phyloP scores from a whole-genome alignment of 2,113 vertebrate species.

The human (Homo sapiens) region GRCh38 chr12:68318001-68318500 shows the following conservation, averaged over 20 bases:
- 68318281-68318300: neutral
- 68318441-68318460: neutral
- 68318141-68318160: neutral
- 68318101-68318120: neutral
- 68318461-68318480: constrained; percentile 18
- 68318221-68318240: neutral
- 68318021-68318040: neutral
- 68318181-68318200: neutral
- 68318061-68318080: neutral
- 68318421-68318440: neutral
- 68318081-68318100: neutral
- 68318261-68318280: too few species aligned
- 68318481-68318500: neutral
- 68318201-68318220: neutral
- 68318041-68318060: neutral
- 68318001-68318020: neutral
- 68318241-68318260: neutral
- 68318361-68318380: neutral
- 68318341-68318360: neutral
- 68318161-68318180: neutral
- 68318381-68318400: neutral
- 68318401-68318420: neutral
- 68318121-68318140: neutral
- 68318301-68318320: neutral
- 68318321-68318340: neutral